Evolutionary conservation across 2,797 vertebrate species (phyloP).

Genomic region (Chelonia mydas): DNA sequence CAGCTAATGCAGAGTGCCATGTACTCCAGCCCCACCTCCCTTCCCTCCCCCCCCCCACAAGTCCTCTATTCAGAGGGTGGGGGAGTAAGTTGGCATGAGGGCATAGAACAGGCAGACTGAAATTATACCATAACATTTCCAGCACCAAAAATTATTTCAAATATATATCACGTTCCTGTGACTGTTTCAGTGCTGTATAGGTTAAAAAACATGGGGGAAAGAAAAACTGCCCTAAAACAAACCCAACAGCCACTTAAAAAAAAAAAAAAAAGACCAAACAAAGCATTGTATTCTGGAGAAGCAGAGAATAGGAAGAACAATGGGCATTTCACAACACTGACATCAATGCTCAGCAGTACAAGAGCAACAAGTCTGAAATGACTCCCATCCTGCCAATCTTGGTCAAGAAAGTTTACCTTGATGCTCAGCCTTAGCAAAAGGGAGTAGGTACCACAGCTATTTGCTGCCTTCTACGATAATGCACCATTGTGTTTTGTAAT

Average conservation of each 20-base stretch:
- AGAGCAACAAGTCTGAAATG: background rate
- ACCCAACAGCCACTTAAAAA: background rate
- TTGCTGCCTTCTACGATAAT: background rate
- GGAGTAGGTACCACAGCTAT: background rate
- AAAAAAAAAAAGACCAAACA: background rate
- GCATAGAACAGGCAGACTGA: background rate
- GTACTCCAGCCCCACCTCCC: background rate
- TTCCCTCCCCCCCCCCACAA: background rate
- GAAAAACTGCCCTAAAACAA: background rate
- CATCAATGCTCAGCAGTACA: background rate
- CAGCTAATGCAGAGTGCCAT: background rate
- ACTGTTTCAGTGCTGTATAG: background rate
- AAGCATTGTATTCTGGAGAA: conserved; percentile 10
- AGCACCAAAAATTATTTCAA: accelerated
- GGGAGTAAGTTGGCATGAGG: background rate
- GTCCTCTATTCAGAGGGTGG: accelerated
- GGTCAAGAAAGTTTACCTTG: background rate
- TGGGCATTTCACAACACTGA: conserved; percentile 48
- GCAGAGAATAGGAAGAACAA: conserved; percentile 5
- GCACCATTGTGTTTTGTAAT: background rate
- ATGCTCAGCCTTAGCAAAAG: background rate
- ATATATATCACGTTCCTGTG: background rate
- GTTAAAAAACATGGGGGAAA: background rate
- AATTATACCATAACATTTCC: background rate
- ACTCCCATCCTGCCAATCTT: conserved; percentile 6